A percentile compares a stretch with the other conserved stretches of the same genome.
Evolutionary conservation across 2,888 invertebrate genomes (phyloP).

Genomic region (Unio pictorum): DNA sequence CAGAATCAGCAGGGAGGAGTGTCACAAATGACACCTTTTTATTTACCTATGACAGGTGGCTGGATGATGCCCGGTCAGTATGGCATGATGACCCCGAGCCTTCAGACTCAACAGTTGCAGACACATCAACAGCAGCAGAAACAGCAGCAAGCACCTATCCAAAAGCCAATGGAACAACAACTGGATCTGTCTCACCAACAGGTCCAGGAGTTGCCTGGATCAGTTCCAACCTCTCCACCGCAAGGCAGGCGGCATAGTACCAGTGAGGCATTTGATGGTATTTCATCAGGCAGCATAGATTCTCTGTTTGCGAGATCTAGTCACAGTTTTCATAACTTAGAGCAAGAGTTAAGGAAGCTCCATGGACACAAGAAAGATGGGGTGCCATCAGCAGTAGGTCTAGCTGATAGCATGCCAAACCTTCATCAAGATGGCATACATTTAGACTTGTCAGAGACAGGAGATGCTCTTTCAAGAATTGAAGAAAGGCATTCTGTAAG

Average conservation of each 20-base stretch:
- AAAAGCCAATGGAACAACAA: conserved; percentile 11
- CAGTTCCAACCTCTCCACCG: conserved; percentile 58
- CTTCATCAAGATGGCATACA: conserved; percentile 6
- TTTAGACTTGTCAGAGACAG: background rate
- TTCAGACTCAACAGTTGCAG: conserved; percentile 14
- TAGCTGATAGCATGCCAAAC: background rate
- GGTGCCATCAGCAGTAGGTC: conserved; percentile 15
- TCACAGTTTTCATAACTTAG: conserved; percentile 53
- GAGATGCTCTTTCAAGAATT: conserved; percentile 6
- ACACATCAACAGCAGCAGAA: conserved; percentile 16
- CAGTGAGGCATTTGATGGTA: conserved; percentile 32
- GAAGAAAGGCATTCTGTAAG: background rate
- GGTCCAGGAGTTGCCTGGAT: conserved; percentile 13
- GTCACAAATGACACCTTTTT: conserved; percentile 16
- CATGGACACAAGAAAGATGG: conserved; percentile 47
- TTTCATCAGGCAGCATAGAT: conserved; percentile 29
- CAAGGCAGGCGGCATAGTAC: conserved; percentile 38
- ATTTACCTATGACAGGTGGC: conserved; percentile 23
- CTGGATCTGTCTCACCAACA: conserved; percentile 13
- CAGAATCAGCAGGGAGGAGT: conserved; percentile 20
- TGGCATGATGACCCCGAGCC: conserved; percentile 7
- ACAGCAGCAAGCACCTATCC: conserved; percentile 4
- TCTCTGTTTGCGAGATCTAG: conserved; percentile 36
- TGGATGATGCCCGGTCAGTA: conserved; percentile 22
- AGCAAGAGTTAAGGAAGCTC: conserved; percentile 65